These are phyloP conservation scores for Hemicentrotus pulcherrimus DNA, from an alignment of 35 echinoderm and acorn worm species.

Conservation along the genomic window DNA sequence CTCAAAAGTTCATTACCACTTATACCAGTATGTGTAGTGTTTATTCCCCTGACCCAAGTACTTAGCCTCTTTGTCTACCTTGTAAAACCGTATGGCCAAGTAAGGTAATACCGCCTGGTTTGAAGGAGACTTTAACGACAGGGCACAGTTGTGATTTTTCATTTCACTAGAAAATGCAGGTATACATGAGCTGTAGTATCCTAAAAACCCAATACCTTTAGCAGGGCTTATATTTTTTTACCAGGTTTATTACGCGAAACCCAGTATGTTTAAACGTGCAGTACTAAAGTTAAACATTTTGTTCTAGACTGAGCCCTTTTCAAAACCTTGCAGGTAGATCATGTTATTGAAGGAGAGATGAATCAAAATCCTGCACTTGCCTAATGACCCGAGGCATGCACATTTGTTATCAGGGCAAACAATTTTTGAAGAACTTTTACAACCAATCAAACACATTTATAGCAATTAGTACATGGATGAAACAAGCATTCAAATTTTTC, in stretches of 20 bases:
- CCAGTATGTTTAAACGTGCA: neutral
- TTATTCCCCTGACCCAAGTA: neutral
- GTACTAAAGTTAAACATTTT: neutral
- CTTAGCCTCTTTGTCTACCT: neutral
- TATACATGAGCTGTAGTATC: neutral
- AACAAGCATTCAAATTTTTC: too few relatives aligned
- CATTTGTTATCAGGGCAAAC: too few relatives aligned
- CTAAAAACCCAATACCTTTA: neutral
- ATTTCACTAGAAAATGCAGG: neutral
- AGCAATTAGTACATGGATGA: too few relatives aligned
- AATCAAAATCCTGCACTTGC: neutral
- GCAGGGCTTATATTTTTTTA: neutral
- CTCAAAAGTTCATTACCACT: neutral
- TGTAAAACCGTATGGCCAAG: neutral
- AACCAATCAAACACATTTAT: too few relatives aligned
- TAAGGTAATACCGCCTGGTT: neutral
- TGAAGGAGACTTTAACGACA: neutral
- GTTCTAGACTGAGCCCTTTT: neutral
- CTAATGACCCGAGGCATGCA: too few relatives aligned
- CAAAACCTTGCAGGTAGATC: neutral
- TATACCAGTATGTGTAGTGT: neutral
- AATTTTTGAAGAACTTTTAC: too few relatives aligned
- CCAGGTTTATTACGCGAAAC: neutral
- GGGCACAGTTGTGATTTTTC: neutral
- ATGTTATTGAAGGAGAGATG: neutral